phyloP scores from a whole-genome alignment of 2,113 vertebrate species.

The Sander lucioperca region DNA sequence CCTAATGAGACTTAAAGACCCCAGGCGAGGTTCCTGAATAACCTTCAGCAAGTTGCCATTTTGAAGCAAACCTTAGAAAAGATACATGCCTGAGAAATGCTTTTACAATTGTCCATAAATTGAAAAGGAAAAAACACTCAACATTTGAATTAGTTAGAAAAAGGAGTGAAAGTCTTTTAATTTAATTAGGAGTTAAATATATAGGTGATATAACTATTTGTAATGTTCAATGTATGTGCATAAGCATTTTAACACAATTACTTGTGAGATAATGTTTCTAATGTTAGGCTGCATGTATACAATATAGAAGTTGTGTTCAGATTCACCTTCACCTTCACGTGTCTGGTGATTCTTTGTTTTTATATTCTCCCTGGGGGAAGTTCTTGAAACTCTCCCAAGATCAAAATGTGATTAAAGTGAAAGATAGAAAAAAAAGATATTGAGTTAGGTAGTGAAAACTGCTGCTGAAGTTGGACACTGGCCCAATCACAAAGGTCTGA shows the following conservation, averaged over 20 bases:
- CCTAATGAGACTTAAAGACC: conserved; percentile 65
- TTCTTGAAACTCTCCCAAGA: conserved; percentile 2
- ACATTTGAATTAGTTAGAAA: background rate
- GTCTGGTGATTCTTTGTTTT: background rate
- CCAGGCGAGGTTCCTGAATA: conserved; percentile 43
- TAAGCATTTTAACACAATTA: background rate
- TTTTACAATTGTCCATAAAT: background rate
- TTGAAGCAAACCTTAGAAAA: conserved; percentile 19
- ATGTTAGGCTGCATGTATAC: background rate
- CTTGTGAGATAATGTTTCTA: background rate
- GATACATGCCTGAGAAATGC: background rate
- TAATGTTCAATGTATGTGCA: too few relatives aligned
- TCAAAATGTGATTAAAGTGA: background rate
- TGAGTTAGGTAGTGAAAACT: background rate
- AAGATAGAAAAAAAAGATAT: background rate
- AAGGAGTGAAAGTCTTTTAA: too few relatives aligned
- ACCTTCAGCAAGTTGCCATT: conserved; percentile 44
- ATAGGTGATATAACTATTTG: too few relatives aligned
- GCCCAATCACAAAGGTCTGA: conserved; percentile 21
- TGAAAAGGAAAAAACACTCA: background rate
- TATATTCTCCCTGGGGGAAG: background rate
- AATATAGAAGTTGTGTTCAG: background rate
- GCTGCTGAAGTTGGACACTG: background rate
- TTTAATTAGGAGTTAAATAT: too few relatives aligned
- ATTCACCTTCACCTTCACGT: too few relatives aligned